Base-by-base conservation (phyloP, 2,888 invertebrate species). In the Lampropteryx suffumata region DNA sequence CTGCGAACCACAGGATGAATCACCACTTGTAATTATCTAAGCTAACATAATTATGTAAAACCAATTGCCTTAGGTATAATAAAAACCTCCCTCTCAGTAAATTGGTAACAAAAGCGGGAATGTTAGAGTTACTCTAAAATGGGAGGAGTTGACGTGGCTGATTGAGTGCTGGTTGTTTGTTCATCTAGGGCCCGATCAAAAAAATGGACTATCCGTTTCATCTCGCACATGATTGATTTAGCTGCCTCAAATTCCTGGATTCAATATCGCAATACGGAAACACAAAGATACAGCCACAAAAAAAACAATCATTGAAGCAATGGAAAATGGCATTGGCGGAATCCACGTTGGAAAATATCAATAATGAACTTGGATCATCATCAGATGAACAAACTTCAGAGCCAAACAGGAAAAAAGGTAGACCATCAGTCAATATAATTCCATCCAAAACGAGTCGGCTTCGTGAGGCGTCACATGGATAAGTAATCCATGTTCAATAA, bases 131-230 rank as follows among this genome's bases (percentile, higher is more conserved):
- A 57, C 30, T 14, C 35, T 11, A 57, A 57, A 8, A 56, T 57
- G 55, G 57, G 57, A 8, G 63, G 63, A 7, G 57, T 63, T 8
- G 53, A 57, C 35, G 36, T 61, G 17, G 55, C 59, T 3, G 59
- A 61, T 13, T 36, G 61, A 12, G 27, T 60, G 43, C 30, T 60
- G 7, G 41, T 57, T 14, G 53, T 64, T 5, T 60, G 61, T 35
- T 57, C 60, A 27, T 59, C 53, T 17, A 49, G 43, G 21, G 44
- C 42, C 34, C 43, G 34, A 10, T 27, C 44, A 35, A 44, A 44
- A 27, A 59, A 60, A 34, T 60, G 54, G 56, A 59, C 57, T 10
- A 33, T 45, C 21, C 43, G 61, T 11, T 45, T 61, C 27, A 53
- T 61, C 17, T 42, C 44, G 30, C 53, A 59, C 41, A 48, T 62